Conservation (phyloP, 2,113 vertebrate genomes). For the Scalopus aquaticus region DNA sequence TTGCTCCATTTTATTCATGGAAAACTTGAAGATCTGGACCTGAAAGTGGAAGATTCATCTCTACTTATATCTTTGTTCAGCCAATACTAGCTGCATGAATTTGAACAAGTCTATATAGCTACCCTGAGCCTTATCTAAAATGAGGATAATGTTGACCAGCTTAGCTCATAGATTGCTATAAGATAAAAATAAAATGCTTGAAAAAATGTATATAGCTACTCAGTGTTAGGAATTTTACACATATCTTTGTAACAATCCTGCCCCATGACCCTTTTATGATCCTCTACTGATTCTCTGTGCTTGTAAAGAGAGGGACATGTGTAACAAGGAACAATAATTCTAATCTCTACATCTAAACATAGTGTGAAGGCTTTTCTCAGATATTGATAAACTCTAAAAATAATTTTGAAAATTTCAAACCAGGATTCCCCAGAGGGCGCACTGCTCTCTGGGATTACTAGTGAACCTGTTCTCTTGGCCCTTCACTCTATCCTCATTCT, state of each 20-base stretch:
- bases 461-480: not conserved
- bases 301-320: not conserved
- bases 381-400: not conserved
- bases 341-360: not conserved
- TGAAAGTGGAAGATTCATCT: not conserved
- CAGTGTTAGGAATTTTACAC: not conserved
- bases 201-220: not conserved
- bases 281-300: not conserved
- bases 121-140: not conserved
- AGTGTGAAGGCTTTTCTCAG: not conserved
- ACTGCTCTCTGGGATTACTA: not conserved
- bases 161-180: not conserved
- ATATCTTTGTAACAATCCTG: not conserved
- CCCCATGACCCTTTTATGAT: not conserved
- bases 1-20: not conserved
- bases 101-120: not conserved
- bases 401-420: not conserved
- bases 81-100: not conserved
- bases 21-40: not conserved
- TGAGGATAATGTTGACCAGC: not conserved
- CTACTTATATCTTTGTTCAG: not conserved
- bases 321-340: not conserved
- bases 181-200: not conserved
- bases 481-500: not conserved
- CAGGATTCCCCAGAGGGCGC: not conserved